Conservation (phyloP, 2,888 invertebrate species). For the Andrena minutula region DNA sequence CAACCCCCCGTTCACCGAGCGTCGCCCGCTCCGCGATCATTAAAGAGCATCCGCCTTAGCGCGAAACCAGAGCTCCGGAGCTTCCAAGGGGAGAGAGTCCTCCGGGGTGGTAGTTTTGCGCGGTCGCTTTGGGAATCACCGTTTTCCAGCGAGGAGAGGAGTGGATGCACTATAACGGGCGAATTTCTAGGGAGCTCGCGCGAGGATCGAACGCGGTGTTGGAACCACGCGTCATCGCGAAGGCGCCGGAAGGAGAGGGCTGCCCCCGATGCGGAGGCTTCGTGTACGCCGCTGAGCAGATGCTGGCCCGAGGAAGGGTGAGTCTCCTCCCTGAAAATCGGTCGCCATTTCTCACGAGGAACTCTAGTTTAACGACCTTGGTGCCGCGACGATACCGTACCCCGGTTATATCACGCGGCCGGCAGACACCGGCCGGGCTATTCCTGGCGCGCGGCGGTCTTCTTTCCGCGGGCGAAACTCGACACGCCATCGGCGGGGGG, state of each 20-base stretch:
- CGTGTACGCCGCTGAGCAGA: conserved; percentile 96
- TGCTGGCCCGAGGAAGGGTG: conserved; percentile 96
- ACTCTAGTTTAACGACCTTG: conserved; percentile 9
- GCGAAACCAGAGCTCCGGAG: background rate
- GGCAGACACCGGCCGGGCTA: conserved; percentile 2
- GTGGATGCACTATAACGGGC: conserved; percentile 35
- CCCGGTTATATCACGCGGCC: background rate
- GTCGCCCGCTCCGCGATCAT: background rate
- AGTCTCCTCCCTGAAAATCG: conserved; percentile 82
- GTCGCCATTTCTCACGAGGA: conserved; percentile 6
- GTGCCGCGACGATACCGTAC: conserved; percentile 19
- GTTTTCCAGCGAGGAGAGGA: background rate
- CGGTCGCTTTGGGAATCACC: conserved; percentile 31
- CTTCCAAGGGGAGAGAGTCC: background rate
- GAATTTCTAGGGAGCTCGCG: conserved; percentile 75
- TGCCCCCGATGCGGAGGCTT: conserved; percentile 95
- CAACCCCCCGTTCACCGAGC: background rate
- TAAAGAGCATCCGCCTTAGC: background rate
- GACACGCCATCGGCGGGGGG: conserved; percentile 8
- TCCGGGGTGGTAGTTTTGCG: conserved; percentile 2
- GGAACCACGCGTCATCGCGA: conserved; percentile 91
- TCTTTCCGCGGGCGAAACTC: conserved; percentile 37
- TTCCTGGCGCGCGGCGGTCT: conserved; percentile 19
- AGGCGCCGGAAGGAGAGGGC: conserved; percentile 94
- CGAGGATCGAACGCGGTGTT: conserved; percentile 86